A percentile compares a stretch with the other conserved stretches of the same genome.
Evolutionary conservation across 2,797 vertebrate species (phyloP).

Genomic region (Amazona finschi): DNA sequence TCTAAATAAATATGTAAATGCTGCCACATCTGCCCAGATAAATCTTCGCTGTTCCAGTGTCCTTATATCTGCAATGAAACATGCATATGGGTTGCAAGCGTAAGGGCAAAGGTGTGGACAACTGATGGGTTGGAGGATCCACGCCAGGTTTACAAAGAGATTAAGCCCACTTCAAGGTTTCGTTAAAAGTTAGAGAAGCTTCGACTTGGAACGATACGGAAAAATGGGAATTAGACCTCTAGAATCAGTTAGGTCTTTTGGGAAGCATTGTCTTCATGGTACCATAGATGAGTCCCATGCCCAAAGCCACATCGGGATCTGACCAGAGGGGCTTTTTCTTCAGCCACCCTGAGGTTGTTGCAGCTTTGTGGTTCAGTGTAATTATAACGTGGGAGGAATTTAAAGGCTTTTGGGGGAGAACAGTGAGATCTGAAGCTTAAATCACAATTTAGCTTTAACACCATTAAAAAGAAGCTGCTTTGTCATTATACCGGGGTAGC

Average conservation of each 20-base stretch:
- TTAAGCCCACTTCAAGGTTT: background rate
- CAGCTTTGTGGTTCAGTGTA: background rate
- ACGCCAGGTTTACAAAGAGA: background rate
- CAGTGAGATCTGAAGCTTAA: slow-evolving; percentile 47
- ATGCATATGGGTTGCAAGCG: background rate
- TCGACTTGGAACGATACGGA: fast-evolving
- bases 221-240: background rate
- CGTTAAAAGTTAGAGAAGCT: background rate
- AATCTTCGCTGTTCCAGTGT: background rate
- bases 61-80: background rate
- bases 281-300: background rate
- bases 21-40: background rate
- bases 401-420: slow-evolving; percentile 49
- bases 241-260: background rate
- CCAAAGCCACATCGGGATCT: background rate
- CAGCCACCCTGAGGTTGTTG: slow-evolving; percentile 1
- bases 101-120: background rate
- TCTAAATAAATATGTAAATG: slow-evolving; percentile 14
- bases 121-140: background rate
- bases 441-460: slow-evolving; percentile 23
- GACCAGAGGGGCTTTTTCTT: background rate
- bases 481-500: background rate
- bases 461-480: slow-evolving; percentile 52
- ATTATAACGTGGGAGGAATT: slow-evolving; percentile 60
- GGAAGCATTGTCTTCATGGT: fast-evolving